Percentiles rank a stretch among this genome's conserved stretches.
These are phyloP conservation scores for Bambusicola thoracicus DNA, from an alignment of 2,113 vertebrate genomes.

Conservation along the genomic window DNA sequence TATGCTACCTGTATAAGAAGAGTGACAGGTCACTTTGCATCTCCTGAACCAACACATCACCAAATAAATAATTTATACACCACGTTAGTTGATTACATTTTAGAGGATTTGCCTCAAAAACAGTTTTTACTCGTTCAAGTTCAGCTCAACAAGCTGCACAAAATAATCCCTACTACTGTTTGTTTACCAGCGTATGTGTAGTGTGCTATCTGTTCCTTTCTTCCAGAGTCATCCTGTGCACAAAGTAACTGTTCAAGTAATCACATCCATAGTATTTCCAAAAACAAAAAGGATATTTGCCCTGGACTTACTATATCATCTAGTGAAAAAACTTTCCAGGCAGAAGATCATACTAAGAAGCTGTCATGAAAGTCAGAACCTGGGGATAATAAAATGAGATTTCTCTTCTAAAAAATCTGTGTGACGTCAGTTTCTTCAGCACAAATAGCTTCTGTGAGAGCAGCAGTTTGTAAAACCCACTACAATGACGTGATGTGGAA, in stretches of 20 bases:
- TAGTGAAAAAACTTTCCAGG: background rate
- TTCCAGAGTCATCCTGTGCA: background rate
- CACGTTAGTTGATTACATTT: no score
- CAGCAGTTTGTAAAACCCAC: background rate
- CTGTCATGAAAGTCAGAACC: background rate
- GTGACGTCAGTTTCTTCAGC: background rate
- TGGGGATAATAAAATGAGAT: background rate
- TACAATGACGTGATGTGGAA: background rate
- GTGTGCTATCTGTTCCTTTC: background rate
- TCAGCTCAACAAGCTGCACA: background rate
- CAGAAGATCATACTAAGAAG: background rate
- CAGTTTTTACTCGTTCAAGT: no score
- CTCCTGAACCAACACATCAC: background rate
- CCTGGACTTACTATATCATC: background rate
- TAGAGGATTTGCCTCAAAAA: background rate
- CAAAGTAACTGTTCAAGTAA: background rate
- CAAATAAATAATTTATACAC: background rate
- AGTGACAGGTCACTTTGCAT: background rate
- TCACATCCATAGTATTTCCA: background rate
- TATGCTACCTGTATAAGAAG: slow-evolving; percentile 86
- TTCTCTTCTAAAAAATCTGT: background rate
- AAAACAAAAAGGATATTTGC: background rate
- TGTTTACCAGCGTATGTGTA: background rate
- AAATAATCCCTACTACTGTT: background rate
- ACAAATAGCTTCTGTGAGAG: background rate